Base-by-base conservation (phyloP, 2,113 vertebrate genomes). In the Hypomesus transpacificus region DNA sequence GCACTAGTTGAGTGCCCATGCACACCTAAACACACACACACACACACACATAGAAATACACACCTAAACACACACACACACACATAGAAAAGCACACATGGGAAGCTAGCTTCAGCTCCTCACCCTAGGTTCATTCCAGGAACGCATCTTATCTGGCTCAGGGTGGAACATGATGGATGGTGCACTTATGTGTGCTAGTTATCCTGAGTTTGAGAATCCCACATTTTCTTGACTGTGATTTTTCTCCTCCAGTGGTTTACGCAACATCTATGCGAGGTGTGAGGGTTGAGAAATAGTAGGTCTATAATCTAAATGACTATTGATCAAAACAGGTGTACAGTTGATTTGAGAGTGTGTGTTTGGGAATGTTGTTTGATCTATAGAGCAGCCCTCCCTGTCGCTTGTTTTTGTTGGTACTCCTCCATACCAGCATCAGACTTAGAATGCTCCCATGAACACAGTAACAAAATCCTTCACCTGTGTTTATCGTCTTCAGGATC, bases 141-240 rank as follows among this genome's bases (percentile, higher is more conserved):
- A 46, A 7, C 39, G 2, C 39, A 66, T 86, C 69, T 76, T 80
- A 82, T 82, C 70, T 80, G 39, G 54, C 69, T 46, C 64, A 72
- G 61, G 62, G 46, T 39, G 5, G 53, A 76, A 28, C 58, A 78
- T 86, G 82, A 86, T 85, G 69, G 75, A 85, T 86, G 70, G 70
- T 81, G 79, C 80, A 83, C 81, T 87, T 86, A 84, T 78, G 64
- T 61, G 39, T 3, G 21, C 64, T 78, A 75, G 69, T 82, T 83
- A 83, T 74, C 59, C 18, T 57, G 53, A 16, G 22, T 62, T 58
- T 46, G 7, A 59, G 67, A 67, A 61, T 54, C 64, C 51, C 24
- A 50, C 18, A 28, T 13, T n/a, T 52, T 53, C 46, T 63, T 62
- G 67, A 39, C 50, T 54, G 59, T 67, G 26, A 67, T 39, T 66